Conservation (phyloP, 2,797 vertebrate species). For the Pogonophryne albipinna region DNA sequence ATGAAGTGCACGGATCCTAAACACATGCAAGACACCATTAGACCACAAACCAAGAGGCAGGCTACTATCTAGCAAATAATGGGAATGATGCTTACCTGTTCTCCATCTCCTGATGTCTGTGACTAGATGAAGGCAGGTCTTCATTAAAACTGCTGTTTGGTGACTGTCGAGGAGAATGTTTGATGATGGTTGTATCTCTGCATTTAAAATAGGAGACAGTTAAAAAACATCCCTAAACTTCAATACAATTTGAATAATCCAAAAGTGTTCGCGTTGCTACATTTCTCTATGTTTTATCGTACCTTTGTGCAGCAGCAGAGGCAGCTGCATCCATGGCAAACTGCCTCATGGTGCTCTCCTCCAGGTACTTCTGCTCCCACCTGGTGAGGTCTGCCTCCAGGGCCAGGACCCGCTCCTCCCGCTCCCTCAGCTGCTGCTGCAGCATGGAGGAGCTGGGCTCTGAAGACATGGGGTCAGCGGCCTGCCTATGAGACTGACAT, state of each 20-base stretch:
- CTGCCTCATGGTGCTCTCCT: slow-evolving; percentile 98
- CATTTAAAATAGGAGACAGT: slow-evolving; percentile 11
- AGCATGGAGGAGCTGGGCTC: slow-evolving; percentile 83
- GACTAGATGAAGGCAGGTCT: slow-evolving; percentile 88
- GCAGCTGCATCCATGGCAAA: slow-evolving; percentile 98
- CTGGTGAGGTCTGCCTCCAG: slow-evolving; percentile 98
- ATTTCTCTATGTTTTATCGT: not conserved
- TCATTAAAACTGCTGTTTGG: slow-evolving; percentile 96
- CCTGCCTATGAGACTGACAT: slow-evolving; percentile 54
- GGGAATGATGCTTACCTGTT: slow-evolving; percentile 85
- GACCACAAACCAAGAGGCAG: slow-evolving; percentile 3
- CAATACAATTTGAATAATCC: not conserved
- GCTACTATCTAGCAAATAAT: rapidly evolving
- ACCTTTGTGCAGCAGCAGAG: slow-evolving; percentile 93
- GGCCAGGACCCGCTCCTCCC: slow-evolving; percentile 93
- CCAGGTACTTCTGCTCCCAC: slow-evolving; percentile 98
- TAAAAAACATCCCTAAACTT: not conserved
- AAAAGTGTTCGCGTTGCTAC: not conserved
- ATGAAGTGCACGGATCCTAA: slow-evolving; percentile 92
- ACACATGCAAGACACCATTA: not conserved
- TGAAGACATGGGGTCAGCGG: slow-evolving; percentile 10
- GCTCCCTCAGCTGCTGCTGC: slow-evolving; percentile 92
- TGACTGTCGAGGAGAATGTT: slow-evolving; percentile 93
- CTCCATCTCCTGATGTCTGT: slow-evolving; percentile 96
- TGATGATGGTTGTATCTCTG: slow-evolving; percentile 96